phyloP scores from a whole-genome alignment of 2,888 invertebrate genomes.

The Eupithecia centaureata region DNA sequence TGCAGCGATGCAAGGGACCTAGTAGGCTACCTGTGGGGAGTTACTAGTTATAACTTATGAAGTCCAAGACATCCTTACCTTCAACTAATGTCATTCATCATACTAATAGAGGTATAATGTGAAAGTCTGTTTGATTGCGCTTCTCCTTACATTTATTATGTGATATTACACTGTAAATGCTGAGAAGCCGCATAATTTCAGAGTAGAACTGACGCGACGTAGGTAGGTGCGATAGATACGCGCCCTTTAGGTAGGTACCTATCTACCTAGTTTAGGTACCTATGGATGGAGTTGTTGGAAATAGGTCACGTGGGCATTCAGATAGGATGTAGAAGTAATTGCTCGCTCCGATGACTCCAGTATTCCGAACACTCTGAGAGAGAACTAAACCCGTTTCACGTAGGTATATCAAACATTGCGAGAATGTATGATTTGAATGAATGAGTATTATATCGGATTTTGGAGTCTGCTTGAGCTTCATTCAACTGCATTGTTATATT shows the following conservation, averaged over 20 bases:
- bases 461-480: neutral
- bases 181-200: neutral
- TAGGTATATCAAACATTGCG: slow-evolving; percentile 3
- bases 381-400: neutral
- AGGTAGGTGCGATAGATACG: neutral
- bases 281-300: neutral
- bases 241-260: too few species aligned
- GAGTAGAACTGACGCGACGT: neutral
- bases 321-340: slow-evolving; percentile 5
- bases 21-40: neutral
- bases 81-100: too few species aligned
- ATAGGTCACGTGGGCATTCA: slow-evolving; percentile 1
- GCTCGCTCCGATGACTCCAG: neutral
- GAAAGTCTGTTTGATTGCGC: neutral
- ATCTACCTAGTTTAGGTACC: too few species aligned
- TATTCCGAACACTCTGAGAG: neutral
- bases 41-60: neutral
- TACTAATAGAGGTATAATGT: too few species aligned
- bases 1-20: slow-evolving; percentile 10
- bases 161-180: neutral
- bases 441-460: neutral
- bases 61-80: neutral
- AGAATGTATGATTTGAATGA: neutral
- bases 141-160: neutral
- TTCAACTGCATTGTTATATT: neutral